A percentile compares a stretch with the other conserved stretches of the same genome.
Conservation (phyloP, 2,888 invertebrate species). For the Spicauda simplicius region DNA sequence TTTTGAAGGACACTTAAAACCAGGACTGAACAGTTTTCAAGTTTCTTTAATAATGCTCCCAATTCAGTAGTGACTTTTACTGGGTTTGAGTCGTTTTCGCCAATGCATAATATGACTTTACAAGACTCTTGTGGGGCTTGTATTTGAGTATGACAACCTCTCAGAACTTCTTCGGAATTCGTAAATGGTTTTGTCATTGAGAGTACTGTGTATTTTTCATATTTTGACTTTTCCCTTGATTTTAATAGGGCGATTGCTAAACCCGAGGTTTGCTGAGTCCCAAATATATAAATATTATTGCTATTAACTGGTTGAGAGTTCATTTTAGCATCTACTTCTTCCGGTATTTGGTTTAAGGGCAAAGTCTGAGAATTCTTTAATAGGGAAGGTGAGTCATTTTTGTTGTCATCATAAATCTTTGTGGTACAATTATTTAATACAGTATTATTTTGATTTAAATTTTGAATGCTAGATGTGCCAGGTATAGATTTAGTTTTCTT, state of each 20-base stretch:
- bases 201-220: background rate
- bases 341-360: background rate
- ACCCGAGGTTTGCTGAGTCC: background rate
- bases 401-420: too few species aligned
- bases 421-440: too few species aligned
- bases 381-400: too few species aligned
- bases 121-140: background rate
- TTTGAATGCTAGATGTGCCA: too few species aligned
- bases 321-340: background rate
- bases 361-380: background rate
- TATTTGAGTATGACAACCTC: background rate
- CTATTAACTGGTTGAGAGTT: background rate
- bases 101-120: constrained; percentile 10
- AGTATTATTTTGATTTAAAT: too few species aligned
- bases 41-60: constrained; percentile 1
- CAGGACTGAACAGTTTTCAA: constrained; percentile 1
- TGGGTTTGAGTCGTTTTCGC: too few species aligned
- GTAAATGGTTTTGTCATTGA: constrained; percentile 8
- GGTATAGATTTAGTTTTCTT: too few species aligned
- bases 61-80: constrained; percentile 9
- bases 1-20: background rate
- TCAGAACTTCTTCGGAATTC: constrained; percentile 9
- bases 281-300: background rate
- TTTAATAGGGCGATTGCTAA: background rate
- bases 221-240: background rate